Percentiles rank a stretch among this genome's conserved stretches.
Evolutionary conservation across 2,797 vertebrate species (phyloP).

Genomic region (Notolepis coatsorum): DNA sequence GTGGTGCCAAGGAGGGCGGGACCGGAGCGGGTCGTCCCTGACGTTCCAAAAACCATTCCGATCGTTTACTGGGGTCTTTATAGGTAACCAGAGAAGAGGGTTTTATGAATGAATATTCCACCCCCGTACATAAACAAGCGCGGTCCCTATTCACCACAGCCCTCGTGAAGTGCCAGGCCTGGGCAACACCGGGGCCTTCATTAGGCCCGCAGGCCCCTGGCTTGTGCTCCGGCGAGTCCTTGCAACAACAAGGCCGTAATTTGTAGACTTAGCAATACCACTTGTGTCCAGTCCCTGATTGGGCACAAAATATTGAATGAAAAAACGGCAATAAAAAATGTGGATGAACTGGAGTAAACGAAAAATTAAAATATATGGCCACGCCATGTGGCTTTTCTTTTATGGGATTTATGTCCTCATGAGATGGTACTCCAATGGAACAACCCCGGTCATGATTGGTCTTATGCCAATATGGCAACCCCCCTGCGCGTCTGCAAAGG

Average conservation of each 20-base stretch:
- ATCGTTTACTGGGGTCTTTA: slow-evolving; percentile 19
- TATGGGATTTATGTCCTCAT: slow-evolving; percentile 43
- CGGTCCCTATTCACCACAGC: neutral
- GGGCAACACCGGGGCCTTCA: slow-evolving; percentile 5
- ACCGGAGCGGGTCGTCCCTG: neutral
- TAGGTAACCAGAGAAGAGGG: slow-evolving; percentile 5
- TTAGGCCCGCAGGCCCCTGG: slow-evolving; percentile 18
- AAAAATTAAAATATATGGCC: slow-evolving; percentile 36
- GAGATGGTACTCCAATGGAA: slow-evolving; percentile 49
- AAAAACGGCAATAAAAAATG: slow-evolving; percentile 43
- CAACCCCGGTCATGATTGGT: slow-evolving; percentile 33
- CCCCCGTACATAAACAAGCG: slow-evolving; percentile 14
- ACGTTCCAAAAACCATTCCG: neutral
- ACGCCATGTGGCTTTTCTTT: slow-evolving; percentile 30
- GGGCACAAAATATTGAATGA: slow-evolving; percentile 29
- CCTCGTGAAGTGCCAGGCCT: slow-evolving; percentile 11
- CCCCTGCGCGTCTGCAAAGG: neutral
- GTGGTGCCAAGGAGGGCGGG: neutral
- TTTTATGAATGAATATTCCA: slow-evolving; percentile 33
- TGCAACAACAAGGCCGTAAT: slow-evolving; percentile 34
- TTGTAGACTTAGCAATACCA: slow-evolving; percentile 31
- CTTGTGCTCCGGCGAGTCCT: neutral
- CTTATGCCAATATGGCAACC: slow-evolving; percentile 21
- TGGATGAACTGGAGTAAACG: slow-evolving; percentile 30
- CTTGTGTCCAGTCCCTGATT: slow-evolving; percentile 25